Conservation (phyloP, 1,140 invertebrate species). For the Monomorium pharaonis region DNA sequence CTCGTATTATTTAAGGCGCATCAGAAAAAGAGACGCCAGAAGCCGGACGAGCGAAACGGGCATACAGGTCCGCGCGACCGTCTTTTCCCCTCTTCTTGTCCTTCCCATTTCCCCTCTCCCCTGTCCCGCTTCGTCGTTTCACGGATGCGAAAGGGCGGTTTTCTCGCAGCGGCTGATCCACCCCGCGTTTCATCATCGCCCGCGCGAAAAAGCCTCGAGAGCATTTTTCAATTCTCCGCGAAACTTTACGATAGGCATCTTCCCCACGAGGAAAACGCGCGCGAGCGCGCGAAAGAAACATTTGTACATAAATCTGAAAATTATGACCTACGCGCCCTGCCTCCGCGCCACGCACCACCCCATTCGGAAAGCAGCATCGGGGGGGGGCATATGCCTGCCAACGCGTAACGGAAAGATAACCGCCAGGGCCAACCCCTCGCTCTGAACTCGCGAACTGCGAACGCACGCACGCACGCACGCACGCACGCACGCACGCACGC, state of each 20-base stretch:
- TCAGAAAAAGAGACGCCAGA: not conserved
- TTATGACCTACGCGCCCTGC: slow-evolving; percentile 77
- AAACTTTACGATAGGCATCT: slow-evolving; percentile 83
- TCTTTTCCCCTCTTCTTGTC: not conserved
- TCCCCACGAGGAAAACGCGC: slow-evolving; percentile 65
- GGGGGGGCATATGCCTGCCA: slow-evolving; percentile 82
- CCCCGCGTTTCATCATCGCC: slow-evolving; percentile 45
- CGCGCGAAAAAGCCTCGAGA: slow-evolving; percentile 70
- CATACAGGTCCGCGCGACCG: not conserved
- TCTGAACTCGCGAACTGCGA: slow-evolving; percentile 58
- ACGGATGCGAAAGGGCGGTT: slow-evolving; percentile 24
- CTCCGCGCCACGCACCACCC: slow-evolving; percentile 48
- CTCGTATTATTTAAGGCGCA: not conserved
- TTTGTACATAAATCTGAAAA: slow-evolving; percentile 85
- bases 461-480: slow-evolving; percentile 58
- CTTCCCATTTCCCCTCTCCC: not conserved
- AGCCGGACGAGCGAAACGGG: too few relatives aligned
- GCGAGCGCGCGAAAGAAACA: slow-evolving; percentile 76
- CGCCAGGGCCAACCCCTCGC: slow-evolving; percentile 66
- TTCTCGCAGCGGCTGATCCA: slow-evolving; percentile 14
- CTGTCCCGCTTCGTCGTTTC: not conserved
- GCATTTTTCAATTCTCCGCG: slow-evolving; percentile 83
- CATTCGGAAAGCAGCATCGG: slow-evolving; percentile 52
- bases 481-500: slow-evolving; percentile 30
- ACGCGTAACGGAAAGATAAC: slow-evolving; percentile 84